Evolutionary conservation across 2,888 invertebrate genomes (phyloP).

Genomic region (Ypsolopha scabrella): DNA sequence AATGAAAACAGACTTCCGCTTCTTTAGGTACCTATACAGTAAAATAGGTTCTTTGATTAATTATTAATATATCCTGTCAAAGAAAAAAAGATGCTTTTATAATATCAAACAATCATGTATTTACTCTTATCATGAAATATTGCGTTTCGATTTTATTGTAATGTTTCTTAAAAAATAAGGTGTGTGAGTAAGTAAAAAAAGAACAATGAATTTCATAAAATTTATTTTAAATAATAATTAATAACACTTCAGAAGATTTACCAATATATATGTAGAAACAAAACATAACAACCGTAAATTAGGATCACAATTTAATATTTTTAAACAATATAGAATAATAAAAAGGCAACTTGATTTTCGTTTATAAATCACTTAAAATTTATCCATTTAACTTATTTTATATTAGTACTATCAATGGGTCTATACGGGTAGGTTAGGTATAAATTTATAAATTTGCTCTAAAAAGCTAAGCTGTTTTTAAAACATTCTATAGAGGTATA

Average conservation of each 20-base stretch:
- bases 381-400: neutral
- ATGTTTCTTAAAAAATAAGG: no score
- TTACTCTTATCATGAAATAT: no score
- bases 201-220: neutral
- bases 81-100: no score
- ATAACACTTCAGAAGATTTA: neutral
- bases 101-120: no score
- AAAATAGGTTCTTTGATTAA: no score
- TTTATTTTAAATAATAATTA: conserved; percentile 3
- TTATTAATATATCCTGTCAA: no score
- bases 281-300: neutral
- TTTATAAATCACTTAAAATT: neutral
- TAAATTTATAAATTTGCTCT: conserved; percentile 1
- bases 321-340: neutral
- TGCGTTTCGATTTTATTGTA: no score
- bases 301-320: neutral
- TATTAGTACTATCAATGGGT: neutral
- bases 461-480: neutral
- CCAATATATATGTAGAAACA: neutral
- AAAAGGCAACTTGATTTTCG: neutral
- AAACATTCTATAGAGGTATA: neutral
- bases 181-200: neutral
- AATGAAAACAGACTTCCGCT: no score
- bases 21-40: no score
- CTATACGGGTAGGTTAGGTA: neutral